Evolutionary conservation across 2,113 vertebrate species (phyloP), one percentile per base, ranked within the genome.

Genomic region (Sinocyclocheilus maitianheensis): DNA sequence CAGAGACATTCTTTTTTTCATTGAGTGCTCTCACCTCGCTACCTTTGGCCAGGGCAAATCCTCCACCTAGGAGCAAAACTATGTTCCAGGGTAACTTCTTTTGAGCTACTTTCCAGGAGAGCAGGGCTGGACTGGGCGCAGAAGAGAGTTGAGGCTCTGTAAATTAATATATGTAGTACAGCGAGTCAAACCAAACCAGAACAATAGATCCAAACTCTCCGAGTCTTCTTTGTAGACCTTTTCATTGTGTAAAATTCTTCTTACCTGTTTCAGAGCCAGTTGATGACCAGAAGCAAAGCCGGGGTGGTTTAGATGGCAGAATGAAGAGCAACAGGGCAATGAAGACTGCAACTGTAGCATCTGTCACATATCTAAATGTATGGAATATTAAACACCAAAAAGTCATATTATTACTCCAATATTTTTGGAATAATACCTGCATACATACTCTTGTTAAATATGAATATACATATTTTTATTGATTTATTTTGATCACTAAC

Each of bases 61-160:
- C 98, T n/a, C 98, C 98, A 65, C 98, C 98, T 22, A 99, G 95
- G 63, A 99, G 97, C 89, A 99, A 93, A 86, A 99, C 95, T 4
- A 99, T 95, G 48, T 94, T 97, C 98, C 98, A 99, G 5, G 98
- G 97, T 87, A 99, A 86, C 91, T 97, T 98, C 89, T 96, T 95
- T 82, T 99, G 97, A 85, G 92, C 94, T 74, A 94, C 93, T 86
- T 97, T 97, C 98, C 98, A 99, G 30, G 94, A 94, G 85, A 99
- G 95, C 87, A 99, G 91, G 0, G 95, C 95, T 79, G 93, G 75
- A 48, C 83, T 79, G n/a, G 63, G 80, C 20, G 81, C 86, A 67
- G 83, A 24, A 22, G 67, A 63, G 69, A 89, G 81, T 75, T 69
- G 91, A 18, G 89, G 18, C 2, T 65, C 94, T 94, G 91, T 58